Evolutionary conservation across 2,113 vertebrate genomes (phyloP).

Genomic region (Myiagra hebetior): DNA sequence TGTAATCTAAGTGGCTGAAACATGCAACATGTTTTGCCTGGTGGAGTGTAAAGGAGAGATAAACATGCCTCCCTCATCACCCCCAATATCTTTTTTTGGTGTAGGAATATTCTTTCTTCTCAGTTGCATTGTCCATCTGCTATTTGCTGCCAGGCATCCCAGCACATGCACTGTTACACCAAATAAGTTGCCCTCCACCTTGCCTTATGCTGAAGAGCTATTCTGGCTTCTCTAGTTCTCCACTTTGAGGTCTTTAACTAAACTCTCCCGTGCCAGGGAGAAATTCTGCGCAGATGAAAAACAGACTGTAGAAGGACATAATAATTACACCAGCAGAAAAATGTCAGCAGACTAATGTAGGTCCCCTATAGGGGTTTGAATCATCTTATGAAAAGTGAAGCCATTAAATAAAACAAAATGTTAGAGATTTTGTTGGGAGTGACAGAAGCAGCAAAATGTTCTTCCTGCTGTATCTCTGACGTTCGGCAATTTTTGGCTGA

Average conservation of each 20-base stretch:
- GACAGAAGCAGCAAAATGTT: conserved; percentile 51
- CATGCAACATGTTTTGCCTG: neutral
- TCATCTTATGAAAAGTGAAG: conserved; percentile 39
- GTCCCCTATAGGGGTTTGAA: conserved; percentile 54
- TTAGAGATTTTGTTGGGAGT: conserved; percentile 55
- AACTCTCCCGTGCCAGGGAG: neutral
- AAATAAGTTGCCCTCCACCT: neutral
- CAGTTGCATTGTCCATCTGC: neutral
- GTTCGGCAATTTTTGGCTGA: conserved; percentile 30
- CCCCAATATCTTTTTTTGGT: neutral
- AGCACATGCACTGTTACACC: neutral
- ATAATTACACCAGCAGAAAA: conserved; percentile 55
- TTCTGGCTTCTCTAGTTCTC: neutral
- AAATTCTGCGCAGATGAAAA: conserved; percentile 6
- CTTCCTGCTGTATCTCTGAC: conserved; percentile 37
- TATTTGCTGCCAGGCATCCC: neutral
- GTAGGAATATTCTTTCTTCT: neutral
- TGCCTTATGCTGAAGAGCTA: neutral
- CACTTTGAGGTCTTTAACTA: conserved; percentile 7
- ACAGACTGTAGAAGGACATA: conserved; percentile 25
- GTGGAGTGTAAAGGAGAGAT: neutral
- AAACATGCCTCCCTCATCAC: neutral
- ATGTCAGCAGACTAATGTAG: conserved; percentile 47
- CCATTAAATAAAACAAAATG: conserved; percentile 62
- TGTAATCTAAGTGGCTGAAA: neutral